Evolutionary conservation across 2,888 invertebrate species (phyloP).

Genomic region (Dicyrtoma fusca): DNA sequence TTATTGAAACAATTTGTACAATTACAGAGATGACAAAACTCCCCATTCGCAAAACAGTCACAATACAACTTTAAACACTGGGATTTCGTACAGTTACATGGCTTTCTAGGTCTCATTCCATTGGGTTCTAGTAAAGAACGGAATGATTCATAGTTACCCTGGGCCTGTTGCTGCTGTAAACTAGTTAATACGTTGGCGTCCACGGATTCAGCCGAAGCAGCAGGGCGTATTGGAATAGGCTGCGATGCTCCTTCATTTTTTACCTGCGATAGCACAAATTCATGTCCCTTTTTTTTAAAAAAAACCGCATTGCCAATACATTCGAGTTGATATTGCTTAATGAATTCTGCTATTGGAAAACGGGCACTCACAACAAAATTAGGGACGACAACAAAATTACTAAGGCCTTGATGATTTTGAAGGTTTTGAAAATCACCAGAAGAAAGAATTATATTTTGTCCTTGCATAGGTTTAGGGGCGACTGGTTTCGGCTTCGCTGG

Average conservation of each 20-base stretch:
- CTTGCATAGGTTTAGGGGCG: constrained; percentile 51
- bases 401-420: constrained; percentile 44
- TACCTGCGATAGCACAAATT: constrained; percentile 37
- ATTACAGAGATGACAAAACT: constrained; percentile 97
- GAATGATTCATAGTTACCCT: constrained; percentile 50
- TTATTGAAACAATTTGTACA: constrained; percentile 98
- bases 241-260: constrained; percentile 45
- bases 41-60: constrained; percentile 99
- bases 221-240: constrained; percentile 47
- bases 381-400: constrained; percentile 53
- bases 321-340: neutral
- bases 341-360: neutral
- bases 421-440: constrained; percentile 43
- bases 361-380: constrained; percentile 49
- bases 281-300: constrained; percentile 3
- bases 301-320: neutral
- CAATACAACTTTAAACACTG: constrained; percentile 97
- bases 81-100: constrained; percentile 98
- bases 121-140: constrained; percentile 61
- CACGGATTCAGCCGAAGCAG: constrained; percentile 28
- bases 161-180: constrained; percentile 38
- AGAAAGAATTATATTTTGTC: constrained; percentile 49
- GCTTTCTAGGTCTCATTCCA: constrained; percentile 77
- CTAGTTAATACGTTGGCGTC: constrained; percentile 42
- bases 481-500: constrained; percentile 52